These are phyloP conservation scores for Galbula dea DNA, from an alignment of 2,113 vertebrate genomes.

Conservation along the genomic window DNA sequence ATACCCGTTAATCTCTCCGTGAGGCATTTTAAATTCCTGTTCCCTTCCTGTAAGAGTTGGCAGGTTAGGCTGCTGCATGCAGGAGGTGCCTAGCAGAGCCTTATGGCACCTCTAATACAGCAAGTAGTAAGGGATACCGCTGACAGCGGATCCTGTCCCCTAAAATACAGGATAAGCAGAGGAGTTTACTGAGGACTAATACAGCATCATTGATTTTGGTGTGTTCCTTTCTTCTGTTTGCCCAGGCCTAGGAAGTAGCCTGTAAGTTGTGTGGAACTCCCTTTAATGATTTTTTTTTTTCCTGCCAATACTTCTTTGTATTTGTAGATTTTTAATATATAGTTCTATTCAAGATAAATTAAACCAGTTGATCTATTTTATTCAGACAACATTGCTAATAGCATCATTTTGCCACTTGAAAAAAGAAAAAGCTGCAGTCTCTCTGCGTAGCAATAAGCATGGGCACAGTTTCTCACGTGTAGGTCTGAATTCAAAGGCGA, in stretches of 20 bases:
- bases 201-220: background rate
- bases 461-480: background rate
- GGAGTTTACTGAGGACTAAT: background rate
- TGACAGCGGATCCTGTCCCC: background rate
- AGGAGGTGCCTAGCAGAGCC: background rate
- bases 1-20: background rate
- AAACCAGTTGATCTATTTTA: background rate
- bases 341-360: background rate
- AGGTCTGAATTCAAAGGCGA: background rate
- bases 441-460: background rate
- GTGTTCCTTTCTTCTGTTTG: background rate
- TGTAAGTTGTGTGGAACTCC: background rate
- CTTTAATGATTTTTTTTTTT: background rate
- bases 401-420: background rate
- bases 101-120: background rate
- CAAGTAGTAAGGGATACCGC: background rate
- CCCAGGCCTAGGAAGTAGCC: background rate
- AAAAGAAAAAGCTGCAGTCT: background rate
- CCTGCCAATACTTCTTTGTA: background rate
- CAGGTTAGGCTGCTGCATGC: background rate
- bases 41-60: background rate
- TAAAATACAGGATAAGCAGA: background rate
- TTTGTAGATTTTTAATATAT: background rate
- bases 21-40: background rate
- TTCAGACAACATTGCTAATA: background rate